Conservation (phyloP, 2,797 vertebrate genomes). For the Apodemus agrarius region DNA sequence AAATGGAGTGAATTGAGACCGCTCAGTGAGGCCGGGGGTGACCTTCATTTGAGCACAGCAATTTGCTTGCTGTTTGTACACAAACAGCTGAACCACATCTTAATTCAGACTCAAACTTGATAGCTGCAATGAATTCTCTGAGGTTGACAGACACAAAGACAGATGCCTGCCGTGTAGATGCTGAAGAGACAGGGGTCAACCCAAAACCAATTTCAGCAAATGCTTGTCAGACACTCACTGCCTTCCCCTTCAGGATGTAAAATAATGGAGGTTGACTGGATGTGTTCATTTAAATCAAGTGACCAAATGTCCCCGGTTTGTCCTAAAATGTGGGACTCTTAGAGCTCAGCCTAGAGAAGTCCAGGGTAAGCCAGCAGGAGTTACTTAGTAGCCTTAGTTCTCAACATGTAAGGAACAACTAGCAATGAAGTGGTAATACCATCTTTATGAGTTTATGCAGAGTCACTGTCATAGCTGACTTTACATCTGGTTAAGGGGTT, state of each 20-base stretch:
- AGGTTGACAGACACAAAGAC: neutral
- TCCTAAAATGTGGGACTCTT: neutral
- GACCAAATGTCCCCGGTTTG: neutral
- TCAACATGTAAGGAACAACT: neutral
- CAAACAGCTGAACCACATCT: constrained; percentile 47
- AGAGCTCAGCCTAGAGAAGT: neutral
- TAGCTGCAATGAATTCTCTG: constrained; percentile 26
- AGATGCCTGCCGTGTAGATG: neutral
- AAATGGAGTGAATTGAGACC: constrained; percentile 70
- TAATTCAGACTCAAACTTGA: constrained; percentile 57
- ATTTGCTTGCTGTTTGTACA: constrained; percentile 61
- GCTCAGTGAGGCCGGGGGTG: constrained; percentile 52
- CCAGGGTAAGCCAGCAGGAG: neutral
- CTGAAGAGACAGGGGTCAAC: neutral
- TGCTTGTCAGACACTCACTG: neutral
- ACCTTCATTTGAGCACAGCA: constrained; percentile 42
- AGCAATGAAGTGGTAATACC: neutral
- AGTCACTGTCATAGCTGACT: neutral
- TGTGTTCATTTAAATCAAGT: neutral
- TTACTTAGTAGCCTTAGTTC: neutral
- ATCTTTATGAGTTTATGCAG: neutral
- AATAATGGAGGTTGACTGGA: neutral
- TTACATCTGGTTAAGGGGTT: neutral
- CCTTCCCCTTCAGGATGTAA: neutral
- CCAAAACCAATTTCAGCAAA: neutral